Base-by-base conservation (phyloP, 2,888 invertebrate species). In the Napeogenes sylphis region DNA sequence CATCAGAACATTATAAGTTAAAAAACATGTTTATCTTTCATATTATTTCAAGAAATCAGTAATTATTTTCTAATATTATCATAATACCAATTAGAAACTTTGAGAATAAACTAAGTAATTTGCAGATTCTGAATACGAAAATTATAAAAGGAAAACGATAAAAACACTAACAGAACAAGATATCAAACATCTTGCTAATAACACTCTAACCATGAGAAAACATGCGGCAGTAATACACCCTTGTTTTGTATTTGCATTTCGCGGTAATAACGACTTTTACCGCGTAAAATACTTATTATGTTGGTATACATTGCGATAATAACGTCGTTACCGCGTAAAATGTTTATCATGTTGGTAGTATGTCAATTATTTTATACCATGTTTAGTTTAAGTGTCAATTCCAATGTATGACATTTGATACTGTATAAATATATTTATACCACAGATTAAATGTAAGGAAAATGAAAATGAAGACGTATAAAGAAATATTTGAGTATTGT, bases 131-230 rank as follows among this genome's bases (percentile, higher is more conserved):
- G 3, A 42, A 42, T 42, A 42, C 10, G 8, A 42, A 42, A 10
- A 42, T 42, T 42, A 42, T 42, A 10, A 12, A 42, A 38, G 21
- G 38, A 42, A 42, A 42, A 10, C 42, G 8, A 42, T 35, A 42
- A 42, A 42, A 12, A 8, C 42, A 42, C 42, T 12, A 51, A 47
- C 47, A 47, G 47, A 47, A 47, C 47, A 14, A 30, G 51, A 2
- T 51, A 51, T 30, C 30, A 30, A 51, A 47, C n/a, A n/a, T 14
- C 14, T 21, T 21, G 21, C 21, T 4, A 57, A 60, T 55, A 55
- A 54, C 55, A 33, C 35, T 32, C 55, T 62, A 65, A 59, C 47
- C 55, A 60, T 62, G 59, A 56, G 62, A 65, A 65, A 65, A 55
- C 62, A 62, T 56, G 35, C 30, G 21, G 21, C 30, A 6, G 2